phyloP scores from a whole-genome alignment of 2,797 vertebrate species.

The Eulemur coronatus region DNA sequence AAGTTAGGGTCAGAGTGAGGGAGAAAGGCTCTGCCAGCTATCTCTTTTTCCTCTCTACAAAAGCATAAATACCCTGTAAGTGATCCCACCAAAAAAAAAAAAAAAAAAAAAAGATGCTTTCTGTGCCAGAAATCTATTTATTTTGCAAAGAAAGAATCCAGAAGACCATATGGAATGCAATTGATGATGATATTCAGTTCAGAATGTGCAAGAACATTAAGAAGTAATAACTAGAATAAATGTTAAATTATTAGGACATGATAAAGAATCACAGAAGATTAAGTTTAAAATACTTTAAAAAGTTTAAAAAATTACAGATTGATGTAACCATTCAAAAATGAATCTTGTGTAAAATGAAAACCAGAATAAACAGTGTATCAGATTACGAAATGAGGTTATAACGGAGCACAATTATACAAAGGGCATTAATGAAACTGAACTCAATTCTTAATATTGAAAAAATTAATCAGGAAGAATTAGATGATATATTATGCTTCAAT shows the following conservation, averaged over 20 bases:
- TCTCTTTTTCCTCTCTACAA: slow-evolving; percentile 39
- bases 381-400: slow-evolving; percentile 6
- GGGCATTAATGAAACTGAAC: not conserved
- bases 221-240: slow-evolving; percentile 39
- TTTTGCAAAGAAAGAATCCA: slow-evolving; percentile 34
- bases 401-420: not conserved
- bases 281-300: not conserved
- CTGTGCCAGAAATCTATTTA: slow-evolving; percentile 48
- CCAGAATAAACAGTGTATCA: not conserved
- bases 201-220: slow-evolving; percentile 2
- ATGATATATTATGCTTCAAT: not conserved
- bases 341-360: slow-evolving; percentile 3
- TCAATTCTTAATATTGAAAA: slow-evolving; percentile 15
- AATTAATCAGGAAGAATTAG: slow-evolving; percentile 9
- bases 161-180: slow-evolving; percentile 26
- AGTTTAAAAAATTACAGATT: not conserved
- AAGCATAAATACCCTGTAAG: not conserved
- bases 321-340: slow-evolving; percentile 30
- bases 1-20: slow-evolving; percentile 9
- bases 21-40: not conserved
- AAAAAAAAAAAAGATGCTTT: not conserved
- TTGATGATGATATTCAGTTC: not conserved
- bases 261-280: not conserved
- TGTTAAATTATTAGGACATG: not conserved
- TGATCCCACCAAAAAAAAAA: not conserved